phyloP scores from a whole-genome alignment of 2,113 vertebrate genomes.

The Cromileptes altivelis region DNA sequence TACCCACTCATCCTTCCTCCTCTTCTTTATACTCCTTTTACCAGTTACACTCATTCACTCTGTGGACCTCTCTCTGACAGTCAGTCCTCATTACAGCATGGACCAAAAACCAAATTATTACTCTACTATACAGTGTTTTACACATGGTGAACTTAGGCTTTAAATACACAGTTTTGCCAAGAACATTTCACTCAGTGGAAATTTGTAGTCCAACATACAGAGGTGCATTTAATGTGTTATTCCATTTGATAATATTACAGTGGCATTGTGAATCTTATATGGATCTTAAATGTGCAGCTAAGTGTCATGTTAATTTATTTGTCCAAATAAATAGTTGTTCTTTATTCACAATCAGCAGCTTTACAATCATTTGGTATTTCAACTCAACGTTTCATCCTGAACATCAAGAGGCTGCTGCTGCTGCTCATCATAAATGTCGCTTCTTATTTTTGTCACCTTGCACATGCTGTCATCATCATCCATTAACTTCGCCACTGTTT shows the following conservation, averaged over 20 bases:
- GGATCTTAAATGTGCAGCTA: not conserved
- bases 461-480: not conserved
- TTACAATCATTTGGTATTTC: not conserved
- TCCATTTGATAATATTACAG: not conserved
- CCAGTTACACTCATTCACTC: not conserved
- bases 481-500: slow-evolving; percentile 3
- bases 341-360: slow-evolving; percentile 18
- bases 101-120: slow-evolving; percentile 60
- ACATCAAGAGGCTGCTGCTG: slow-evolving; percentile 7
- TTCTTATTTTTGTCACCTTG: not conserved
- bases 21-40: not conserved
- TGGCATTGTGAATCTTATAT: not conserved
- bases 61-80: not conserved
- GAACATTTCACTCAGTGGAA: not conserved
- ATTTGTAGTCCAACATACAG: not conserved
- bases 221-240: slow-evolving; percentile 11
- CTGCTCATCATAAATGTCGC: not conserved
- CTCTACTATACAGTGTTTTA: slow-evolving; percentile 21
- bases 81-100: slow-evolving; percentile 53
- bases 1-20: slow-evolving; percentile 1
- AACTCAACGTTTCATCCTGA: slow-evolving; percentile 1
- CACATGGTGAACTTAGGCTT: slow-evolving; percentile 10
- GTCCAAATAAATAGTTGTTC: not conserved
- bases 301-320: slow-evolving; percentile 4
- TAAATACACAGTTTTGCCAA: slow-evolving; percentile 25